phyloP scores from a whole-genome alignment of 1,140 invertebrate genomes.

The Ooceraea biroi region DNA sequence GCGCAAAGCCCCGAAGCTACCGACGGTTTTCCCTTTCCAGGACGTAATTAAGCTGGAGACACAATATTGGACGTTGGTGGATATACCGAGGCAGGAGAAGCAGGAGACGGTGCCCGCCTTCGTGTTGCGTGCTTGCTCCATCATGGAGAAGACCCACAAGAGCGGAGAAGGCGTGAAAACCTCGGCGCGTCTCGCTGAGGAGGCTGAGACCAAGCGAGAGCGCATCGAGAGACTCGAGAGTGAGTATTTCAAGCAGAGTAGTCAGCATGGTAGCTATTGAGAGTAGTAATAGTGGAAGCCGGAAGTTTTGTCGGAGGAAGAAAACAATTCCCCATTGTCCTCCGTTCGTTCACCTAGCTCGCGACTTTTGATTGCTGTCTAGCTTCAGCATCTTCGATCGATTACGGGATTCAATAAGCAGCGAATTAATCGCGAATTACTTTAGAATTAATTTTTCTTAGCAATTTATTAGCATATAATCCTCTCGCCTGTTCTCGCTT shows the following conservation, averaged over 20 bases:
- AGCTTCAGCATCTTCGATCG: not conserved
- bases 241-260: slow-evolving; percentile 82
- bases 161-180: slow-evolving; percentile 95
- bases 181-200: slow-evolving; percentile 92
- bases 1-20: not conserved
- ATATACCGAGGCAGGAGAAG: slow-evolving; percentile 95
- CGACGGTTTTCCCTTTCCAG: slow-evolving; percentile 85
- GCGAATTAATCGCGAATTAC: slow-evolving; percentile 11
- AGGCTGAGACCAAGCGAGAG: slow-evolving; percentile 93
- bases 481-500: too few relatives aligned
- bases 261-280: not conserved
- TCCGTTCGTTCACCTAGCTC: not conserved
- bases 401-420: not conserved
- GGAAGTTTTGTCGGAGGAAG: not conserved
- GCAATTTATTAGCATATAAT: not conserved
- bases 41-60: slow-evolving; percentile 97
- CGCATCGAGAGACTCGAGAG: slow-evolving; percentile 94
- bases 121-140: slow-evolving; percentile 94
- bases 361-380: slow-evolving; percentile 35
- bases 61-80: slow-evolving; percentile 96
- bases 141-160: slow-evolving; percentile 96
- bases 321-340: slow-evolving; percentile 43
- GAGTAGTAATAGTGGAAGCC: slow-evolving; percentile 5
- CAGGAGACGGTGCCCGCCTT: slow-evolving; percentile 96
- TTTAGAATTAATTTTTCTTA: not conserved